Conservation (phyloP, 2,113 vertebrate species). For the Triplophysa dalaica region DNA sequence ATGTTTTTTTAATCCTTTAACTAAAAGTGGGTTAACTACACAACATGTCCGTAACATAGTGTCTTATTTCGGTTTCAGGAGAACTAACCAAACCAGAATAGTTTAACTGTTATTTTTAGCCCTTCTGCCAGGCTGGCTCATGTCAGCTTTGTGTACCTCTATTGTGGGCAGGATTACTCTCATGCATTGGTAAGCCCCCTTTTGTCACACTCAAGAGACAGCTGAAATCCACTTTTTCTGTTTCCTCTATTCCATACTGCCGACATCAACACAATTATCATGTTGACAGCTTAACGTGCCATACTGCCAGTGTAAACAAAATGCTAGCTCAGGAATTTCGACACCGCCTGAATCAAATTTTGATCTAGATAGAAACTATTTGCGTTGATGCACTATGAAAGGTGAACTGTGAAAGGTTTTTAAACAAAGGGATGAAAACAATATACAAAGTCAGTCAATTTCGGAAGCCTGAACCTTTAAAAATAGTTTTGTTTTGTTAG, state of each 20-base stretch:
- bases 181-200: conserved; percentile 60
- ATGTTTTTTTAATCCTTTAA: not conserved
- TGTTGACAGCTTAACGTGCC: not conserved
- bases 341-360: not conserved
- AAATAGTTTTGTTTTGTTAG: no score
- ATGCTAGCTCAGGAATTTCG: not conserved
- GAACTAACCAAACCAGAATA: not conserved
- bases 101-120: not conserved
- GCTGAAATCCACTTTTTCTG: conserved; percentile 67
- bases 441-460: no score
- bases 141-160: conserved; percentile 51
- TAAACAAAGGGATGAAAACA: no score
- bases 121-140: conserved; percentile 16
- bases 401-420: no score
- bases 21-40: not conserved
- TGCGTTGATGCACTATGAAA: not conserved
- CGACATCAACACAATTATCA: conserved; percentile 61
- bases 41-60: not conserved
- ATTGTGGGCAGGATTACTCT: conserved; percentile 64
- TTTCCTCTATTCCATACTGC: conserved; percentile 64
- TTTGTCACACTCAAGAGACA: conserved; percentile 64
- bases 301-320: conserved; percentile 6
- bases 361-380: not conserved
- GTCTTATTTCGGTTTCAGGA: not conserved
- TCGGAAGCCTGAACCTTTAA: no score